Evolutionary conservation across 2,888 invertebrate species (phyloP), one percentile per base, ranked within the genome.

Genomic region (Augochlorella aurata): DNA sequence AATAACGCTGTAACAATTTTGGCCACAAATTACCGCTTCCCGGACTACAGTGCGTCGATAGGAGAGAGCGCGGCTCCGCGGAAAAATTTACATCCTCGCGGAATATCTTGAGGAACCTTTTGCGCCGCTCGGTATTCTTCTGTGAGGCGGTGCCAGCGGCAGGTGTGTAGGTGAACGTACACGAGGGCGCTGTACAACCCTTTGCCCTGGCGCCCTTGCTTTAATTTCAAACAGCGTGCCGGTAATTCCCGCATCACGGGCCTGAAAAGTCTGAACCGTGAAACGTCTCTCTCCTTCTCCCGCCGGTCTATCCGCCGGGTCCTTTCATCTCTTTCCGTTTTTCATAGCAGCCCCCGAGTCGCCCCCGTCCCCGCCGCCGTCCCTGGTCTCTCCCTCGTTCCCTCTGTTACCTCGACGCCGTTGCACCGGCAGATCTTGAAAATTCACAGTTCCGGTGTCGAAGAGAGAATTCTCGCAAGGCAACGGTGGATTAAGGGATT

Each of bases 401-500:
- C 21, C 67, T n/a, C 47, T 47, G 67, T 47, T 67, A 68, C 74
- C 69, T 68, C 54, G 63, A 72, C 72, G 67, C 70, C 76, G 78
- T 77, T 77, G 74, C 73, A 45, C 50, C 72, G 69, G 67, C 73
- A 69, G 88, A 79, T 79, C 87, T 84, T 82, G 84, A 83, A 89
- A 89, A 87, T 87, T 85, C 82, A 85, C 80, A 88, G 85, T 87
- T 82, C 83, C 83, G 81, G 84, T 79, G 81, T 76, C 82, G 83
- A 82, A 82, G 73, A 79, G 79, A 76, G 81, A 90, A 80, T 83
- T 85, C 82, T 81, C 81, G 78, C 75, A 82, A 83, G 85, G 83
- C 81, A 88, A 81, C 79, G 84, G 76, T 82, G 85, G 83, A 87
- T 90, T 89, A 89, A 84, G 85, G 90, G 89, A 90, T 89, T 89